Percentiles rank a stretch among this genome's conserved stretches.
phyloP scores from a whole-genome alignment of 2,113 vertebrate genomes.

The Pristiophorus japonicus region DNA sequence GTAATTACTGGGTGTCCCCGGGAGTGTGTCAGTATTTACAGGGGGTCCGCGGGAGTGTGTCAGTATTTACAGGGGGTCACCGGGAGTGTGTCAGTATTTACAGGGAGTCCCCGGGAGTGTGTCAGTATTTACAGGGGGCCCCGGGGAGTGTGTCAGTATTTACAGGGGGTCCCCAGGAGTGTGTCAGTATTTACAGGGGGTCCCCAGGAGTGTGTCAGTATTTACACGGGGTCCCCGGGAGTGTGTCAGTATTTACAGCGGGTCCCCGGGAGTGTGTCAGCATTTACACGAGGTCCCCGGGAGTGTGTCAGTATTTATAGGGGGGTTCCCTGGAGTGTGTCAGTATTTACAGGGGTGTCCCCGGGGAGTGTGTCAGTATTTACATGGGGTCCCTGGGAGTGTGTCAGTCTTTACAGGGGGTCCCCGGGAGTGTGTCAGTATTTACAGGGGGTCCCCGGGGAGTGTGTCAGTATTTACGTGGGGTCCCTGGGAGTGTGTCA shows the following conservation, averaged over 20 bases:
- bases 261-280: neutral
- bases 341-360: neutral
- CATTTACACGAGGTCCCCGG: neutral
- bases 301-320: neutral
- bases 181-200: neutral
- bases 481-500: neutral
- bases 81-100: neutral
- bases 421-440: neutral
- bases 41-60: neutral
- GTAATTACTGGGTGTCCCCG: neutral
- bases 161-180: neutral
- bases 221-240: neutral
- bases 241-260: neutral
- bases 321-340: neutral
- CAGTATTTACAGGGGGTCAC: neutral
- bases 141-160: too few relatives aligned
- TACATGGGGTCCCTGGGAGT: neutral
- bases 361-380: too few relatives aligned
- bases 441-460: neutral
- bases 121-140: neutral
- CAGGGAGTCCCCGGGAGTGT: neutral
- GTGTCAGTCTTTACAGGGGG: neutral
- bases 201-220: neutral
- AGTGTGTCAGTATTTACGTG: neutral
- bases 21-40: neutral